phyloP scores from a whole-genome alignment of 2,113 vertebrate genomes.

The Ptychochromis oligacanthus region DNA sequence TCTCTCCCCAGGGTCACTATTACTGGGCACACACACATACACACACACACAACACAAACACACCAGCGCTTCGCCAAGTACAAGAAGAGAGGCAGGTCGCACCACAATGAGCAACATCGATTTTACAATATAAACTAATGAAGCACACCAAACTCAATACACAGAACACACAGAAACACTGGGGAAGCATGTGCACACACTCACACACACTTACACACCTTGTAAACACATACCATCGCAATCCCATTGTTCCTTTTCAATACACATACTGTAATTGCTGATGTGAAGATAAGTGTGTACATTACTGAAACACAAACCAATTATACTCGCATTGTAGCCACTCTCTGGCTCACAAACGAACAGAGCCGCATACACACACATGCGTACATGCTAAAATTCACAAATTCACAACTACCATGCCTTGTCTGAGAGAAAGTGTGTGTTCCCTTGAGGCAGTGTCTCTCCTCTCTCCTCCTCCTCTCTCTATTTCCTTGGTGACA shows the following conservation, averaged over 20 bases:
- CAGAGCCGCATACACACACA: not conserved
- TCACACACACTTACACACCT: constrained; percentile 43
- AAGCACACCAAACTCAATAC: constrained; percentile 65
- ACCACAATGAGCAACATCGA: constrained; percentile 68
- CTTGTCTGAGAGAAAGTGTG: constrained; percentile 45
- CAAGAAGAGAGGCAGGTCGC: constrained; percentile 50
- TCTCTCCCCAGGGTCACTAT: constrained; percentile 63
- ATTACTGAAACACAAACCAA: constrained; percentile 68
- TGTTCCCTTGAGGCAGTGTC: constrained; percentile 69
- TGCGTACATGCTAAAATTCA: not conserved
- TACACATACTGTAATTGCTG: constrained; percentile 58
- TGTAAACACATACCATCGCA: constrained; percentile 48
- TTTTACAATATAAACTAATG: constrained; percentile 77
- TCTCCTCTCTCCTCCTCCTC: constrained; percentile 57
- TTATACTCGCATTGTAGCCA: constrained; percentile 25
- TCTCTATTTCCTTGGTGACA: constrained; percentile 75
- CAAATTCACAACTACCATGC: constrained; percentile 13
- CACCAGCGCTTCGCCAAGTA: not conserved
- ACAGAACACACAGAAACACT: constrained; percentile 23
- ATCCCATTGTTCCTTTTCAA: constrained; percentile 55
- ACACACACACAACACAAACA: constrained; percentile 17
- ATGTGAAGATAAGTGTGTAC: constrained; percentile 67
- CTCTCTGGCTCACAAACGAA: constrained; percentile 36
- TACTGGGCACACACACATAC: constrained; percentile 32
- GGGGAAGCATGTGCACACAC: constrained; percentile 3